Evolutionary conservation across 2,113 vertebrate species (phyloP).

Genomic region (Butorides virescens): DNA sequence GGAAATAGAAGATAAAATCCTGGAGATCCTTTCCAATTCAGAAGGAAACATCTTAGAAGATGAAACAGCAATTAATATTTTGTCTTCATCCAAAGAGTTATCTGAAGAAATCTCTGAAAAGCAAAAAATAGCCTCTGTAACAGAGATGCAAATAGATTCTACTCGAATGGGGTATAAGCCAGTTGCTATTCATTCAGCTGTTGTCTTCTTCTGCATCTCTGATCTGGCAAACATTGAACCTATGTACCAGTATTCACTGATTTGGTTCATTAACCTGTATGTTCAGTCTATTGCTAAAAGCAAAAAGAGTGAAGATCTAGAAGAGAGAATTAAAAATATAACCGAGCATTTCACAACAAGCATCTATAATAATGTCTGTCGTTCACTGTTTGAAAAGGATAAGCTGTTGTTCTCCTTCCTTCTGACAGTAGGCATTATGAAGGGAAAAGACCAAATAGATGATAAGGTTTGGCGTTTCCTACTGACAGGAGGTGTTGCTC

Average conservation of each 20-base stretch:
- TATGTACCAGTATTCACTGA: slow-evolving; percentile 93
- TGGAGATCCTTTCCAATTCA: slow-evolving; percentile 85
- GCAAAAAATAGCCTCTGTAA: slow-evolving; percentile 84
- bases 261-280: slow-evolving; percentile 91
- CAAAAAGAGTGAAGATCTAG: slow-evolving; percentile 73
- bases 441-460: slow-evolving; percentile 76
- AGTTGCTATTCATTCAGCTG: slow-evolving; percentile 87
- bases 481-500: slow-evolving; percentile 87
- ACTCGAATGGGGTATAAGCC: slow-evolving; percentile 92
- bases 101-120: slow-evolving; percentile 91
- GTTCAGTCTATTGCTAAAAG: slow-evolving; percentile 84
- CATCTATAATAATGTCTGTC: slow-evolving; percentile 90
- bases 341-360: slow-evolving; percentile 83
- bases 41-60: slow-evolving; percentile 93
- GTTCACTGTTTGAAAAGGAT: slow-evolving; percentile 93
- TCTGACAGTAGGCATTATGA: slow-evolving; percentile 87
- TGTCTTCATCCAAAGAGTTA: slow-evolving; percentile 89
- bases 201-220: slow-evolving; percentile 92
- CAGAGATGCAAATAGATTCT: slow-evolving; percentile 87
- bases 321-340: slow-evolving; percentile 80
- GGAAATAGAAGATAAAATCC: slow-evolving; percentile 91
- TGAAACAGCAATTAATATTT: slow-evolving; percentile 85
- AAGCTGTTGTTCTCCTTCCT: slow-evolving; percentile 92
- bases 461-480: slow-evolving; percentile 87
- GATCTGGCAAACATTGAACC: slow-evolving; percentile 92